Percentiles rank a stretch among this genome's conserved stretches.
These are phyloP conservation scores for Pantala flavescens DNA, from an alignment of 1,140 invertebrate species.

Conservation along the genomic window DNA sequence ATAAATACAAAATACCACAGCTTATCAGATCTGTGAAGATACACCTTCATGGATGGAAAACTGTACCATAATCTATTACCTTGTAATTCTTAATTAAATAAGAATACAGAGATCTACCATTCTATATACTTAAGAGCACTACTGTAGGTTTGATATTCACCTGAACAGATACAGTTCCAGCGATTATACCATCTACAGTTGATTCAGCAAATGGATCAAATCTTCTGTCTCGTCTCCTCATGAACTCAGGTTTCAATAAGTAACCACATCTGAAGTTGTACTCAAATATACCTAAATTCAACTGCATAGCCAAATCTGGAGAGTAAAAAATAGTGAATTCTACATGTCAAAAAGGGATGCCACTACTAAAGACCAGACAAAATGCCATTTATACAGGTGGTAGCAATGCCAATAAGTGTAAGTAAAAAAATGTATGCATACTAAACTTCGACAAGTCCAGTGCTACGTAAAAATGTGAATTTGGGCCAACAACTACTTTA, in stretches of 20 bases:
- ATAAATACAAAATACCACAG: neutral
- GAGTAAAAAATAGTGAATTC: constrained; percentile 19
- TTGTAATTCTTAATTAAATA: neutral
- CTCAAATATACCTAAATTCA: constrained; percentile 97
- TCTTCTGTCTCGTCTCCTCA: constrained; percentile 84
- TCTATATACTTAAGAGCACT: neutral
- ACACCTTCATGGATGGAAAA: neutral
- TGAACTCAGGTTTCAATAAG: constrained; percentile 95
- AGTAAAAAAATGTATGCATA: constrained; percentile 1
- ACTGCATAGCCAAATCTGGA: constrained; percentile 92
- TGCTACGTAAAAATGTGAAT: neutral
- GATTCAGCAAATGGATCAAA: constrained; percentile 98
- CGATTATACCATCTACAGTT: constrained; percentile 99
- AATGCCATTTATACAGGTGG: neutral
- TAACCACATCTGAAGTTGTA: constrained; percentile 95
- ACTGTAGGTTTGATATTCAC: constrained; percentile 36
- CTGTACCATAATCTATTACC: neutral
- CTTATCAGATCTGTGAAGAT: neutral
- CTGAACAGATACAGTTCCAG: constrained; percentile 86
- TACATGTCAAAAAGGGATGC: constrained; percentile 12
- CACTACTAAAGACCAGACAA: neutral
- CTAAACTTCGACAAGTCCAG: neutral
- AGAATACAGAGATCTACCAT: constrained; percentile 42
- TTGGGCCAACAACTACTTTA: neutral
- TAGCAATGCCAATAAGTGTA: neutral